Evolutionary conservation across 2,888 invertebrate species (phyloP), one percentile per base, ranked within the genome.

Genomic region (Mythimna loreyi): DNA sequence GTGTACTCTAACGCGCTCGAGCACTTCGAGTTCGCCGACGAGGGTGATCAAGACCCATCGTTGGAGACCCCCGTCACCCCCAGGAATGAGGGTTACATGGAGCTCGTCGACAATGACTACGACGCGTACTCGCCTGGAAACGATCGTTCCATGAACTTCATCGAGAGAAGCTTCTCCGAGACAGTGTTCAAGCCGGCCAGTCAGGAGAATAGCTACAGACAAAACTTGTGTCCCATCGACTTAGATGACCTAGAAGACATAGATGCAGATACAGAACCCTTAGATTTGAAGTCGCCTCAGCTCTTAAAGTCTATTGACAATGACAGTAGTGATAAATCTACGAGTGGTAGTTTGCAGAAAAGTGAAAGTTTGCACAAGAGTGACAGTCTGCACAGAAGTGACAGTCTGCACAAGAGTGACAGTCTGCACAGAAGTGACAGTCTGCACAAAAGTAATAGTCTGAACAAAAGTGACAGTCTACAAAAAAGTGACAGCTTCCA

Each of bases 11-110:
- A 97, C 71, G 97, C 98, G 61, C 95, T 97, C 56, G 98, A 98
- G 81, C 97, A 98, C 86, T 97, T 98, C 79, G 98, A 98, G 87
- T 98, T 97, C 87, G 98, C 98, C 96, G 98, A 98, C 87, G 98
- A 98, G 0, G 98, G 98, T 0, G 98, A 97, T 0, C 98, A 98
- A 86, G 98, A 97, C n/a, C 97, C 97, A 25, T 96, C 97, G 21
- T 95, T 97, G 5, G 98, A 97, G 83, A 96, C 87, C 2, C 92
- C 93, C 3, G 78, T 79, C 2, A 91, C 90, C 2, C 93, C 91
- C 1, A 89, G 86, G 49, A 95, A 94, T 77, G 91, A 91, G 62
- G 94, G 93, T 11, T 96, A 94, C 78, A 94, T 96, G 94, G 94
- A 94, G 70, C 86, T 95, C 7, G 94, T 95, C 3, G 94, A 95